Percentiles rank a stretch among this genome's conserved stretches.
Conservation (phyloP, 2,888 invertebrate species). For the Hyppa rectilinea region DNA sequence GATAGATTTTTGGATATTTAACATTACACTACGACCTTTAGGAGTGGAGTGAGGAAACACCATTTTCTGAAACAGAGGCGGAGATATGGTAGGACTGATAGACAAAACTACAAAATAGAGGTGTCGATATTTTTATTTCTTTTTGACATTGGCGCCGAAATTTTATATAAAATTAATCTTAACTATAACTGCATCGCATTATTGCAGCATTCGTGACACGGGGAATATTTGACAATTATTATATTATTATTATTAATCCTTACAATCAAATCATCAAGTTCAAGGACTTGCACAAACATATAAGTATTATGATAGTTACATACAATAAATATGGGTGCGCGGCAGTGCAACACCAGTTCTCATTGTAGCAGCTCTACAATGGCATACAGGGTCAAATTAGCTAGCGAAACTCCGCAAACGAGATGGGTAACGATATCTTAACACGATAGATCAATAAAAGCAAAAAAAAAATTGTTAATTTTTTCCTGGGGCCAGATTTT, state of each 20-base stretch:
- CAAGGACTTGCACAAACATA: constrained; percentile 14
- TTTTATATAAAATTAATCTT: constrained; percentile 54
- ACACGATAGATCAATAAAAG: too few species aligned
- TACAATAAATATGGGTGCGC: constrained; percentile 14
- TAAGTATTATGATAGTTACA: constrained; percentile 4
- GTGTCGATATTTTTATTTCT: constrained; percentile 56
- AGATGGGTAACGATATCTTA: too few species aligned
- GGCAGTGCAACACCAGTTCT: constrained; percentile 17
- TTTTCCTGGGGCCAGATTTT: too few species aligned
- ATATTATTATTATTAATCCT: constrained; percentile 28
- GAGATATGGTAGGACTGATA: neutral
- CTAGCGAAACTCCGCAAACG: too few species aligned
- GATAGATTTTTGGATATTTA: too few species aligned
- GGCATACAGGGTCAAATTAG: too few species aligned
- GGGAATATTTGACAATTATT: constrained; percentile 12
- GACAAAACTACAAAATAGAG: constrained; percentile 44
- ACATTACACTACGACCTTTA: too few species aligned
- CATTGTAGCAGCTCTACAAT: constrained; percentile 19
- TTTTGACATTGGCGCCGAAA: constrained; percentile 23
- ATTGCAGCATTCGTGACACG: constrained; percentile 19
- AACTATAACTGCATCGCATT: constrained; percentile 34
- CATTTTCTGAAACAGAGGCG: neutral
- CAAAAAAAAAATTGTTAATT: too few species aligned
- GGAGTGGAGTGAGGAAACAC: too few species aligned
- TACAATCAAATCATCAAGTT: constrained; percentile 18